These are phyloP conservation scores for Abscondita cerata DNA, from an alignment of 2,888 invertebrate species.

Conservation along the genomic window DNA sequence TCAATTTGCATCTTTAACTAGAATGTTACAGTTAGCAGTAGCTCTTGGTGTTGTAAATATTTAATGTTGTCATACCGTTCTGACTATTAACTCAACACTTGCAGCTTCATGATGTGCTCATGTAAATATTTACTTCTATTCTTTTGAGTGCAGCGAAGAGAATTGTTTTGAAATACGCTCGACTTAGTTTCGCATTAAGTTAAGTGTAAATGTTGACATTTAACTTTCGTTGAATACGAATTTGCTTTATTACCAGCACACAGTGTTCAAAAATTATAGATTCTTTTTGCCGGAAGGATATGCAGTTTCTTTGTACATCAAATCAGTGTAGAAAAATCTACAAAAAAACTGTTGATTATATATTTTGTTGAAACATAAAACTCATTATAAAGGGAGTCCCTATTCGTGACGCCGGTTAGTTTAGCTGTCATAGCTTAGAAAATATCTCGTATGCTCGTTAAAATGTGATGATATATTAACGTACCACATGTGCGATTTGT, in stretches of 20 bases:
- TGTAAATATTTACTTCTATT: conserved; percentile 19
- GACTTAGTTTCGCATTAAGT: neutral
- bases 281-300: too few species aligned
- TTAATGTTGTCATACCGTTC: conserved; percentile 17
- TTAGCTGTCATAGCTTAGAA: conserved; percentile 34
- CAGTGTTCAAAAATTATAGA: neutral
- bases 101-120: neutral
- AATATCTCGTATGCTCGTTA: conserved; percentile 38
- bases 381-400: conserved; percentile 37
- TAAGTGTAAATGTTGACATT: neutral
- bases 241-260: neutral
- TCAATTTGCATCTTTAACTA: conserved; percentile 53
- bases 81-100: conserved; percentile 19
- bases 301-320: too few species aligned
- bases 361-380: conserved; percentile 32
- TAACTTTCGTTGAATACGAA: too few species aligned
- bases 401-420: conserved; percentile 37
- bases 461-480: conserved; percentile 43
- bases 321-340: too few species aligned
- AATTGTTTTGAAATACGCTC: neutral
- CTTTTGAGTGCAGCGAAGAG: neutral
- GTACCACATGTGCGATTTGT: conserved; percentile 48
- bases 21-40: conserved; percentile 44
- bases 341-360: neutral
- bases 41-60: conserved; percentile 34